Conservation (phyloP, 1,140 invertebrate species). For the Diplogasteroides magnus region DNA sequence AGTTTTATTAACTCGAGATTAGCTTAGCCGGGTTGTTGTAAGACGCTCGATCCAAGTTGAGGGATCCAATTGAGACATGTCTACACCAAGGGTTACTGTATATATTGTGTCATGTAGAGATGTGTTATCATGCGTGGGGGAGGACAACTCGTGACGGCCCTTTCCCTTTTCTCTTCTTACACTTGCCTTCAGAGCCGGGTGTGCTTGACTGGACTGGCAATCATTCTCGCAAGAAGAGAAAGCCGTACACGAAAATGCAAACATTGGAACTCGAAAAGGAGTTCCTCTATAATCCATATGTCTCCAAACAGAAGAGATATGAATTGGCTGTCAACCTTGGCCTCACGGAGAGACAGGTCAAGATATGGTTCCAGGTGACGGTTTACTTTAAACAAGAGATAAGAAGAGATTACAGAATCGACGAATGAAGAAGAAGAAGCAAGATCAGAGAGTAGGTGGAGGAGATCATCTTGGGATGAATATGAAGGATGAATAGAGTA, state of each 20-base stretch:
- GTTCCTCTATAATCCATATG: constrained; percentile 91
- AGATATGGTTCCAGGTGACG: constrained; percentile 63
- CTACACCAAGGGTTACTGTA: background rate
- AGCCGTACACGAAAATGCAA: constrained; percentile 93
- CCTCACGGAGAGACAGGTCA: constrained; percentile 87
- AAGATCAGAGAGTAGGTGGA: constrained; percentile 32
- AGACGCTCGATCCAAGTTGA: background rate
- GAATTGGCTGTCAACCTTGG: constrained; percentile 85
- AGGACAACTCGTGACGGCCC: too few species aligned
- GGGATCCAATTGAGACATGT: background rate
- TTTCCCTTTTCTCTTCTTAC: background rate
- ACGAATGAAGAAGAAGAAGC: constrained; percentile 53
- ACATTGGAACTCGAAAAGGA: constrained; percentile 93
- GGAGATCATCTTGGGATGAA: too few species aligned
- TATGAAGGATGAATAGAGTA: too few species aligned
- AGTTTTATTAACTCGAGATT: background rate
- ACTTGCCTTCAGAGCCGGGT: background rate
- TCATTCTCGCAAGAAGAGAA: constrained; percentile 65
- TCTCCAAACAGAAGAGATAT: constrained; percentile 93
- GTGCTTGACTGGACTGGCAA: constrained; percentile 25
- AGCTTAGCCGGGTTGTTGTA: background rate
- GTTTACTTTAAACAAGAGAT: background rate
- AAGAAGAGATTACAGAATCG: constrained; percentile 40
- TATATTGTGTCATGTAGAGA: background rate
- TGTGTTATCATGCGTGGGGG: too few species aligned